These are phyloP conservation scores for Dolichoris vasculosae DNA, from an alignment of 1,140 invertebrate species.

Conservation along the genomic window DNA sequence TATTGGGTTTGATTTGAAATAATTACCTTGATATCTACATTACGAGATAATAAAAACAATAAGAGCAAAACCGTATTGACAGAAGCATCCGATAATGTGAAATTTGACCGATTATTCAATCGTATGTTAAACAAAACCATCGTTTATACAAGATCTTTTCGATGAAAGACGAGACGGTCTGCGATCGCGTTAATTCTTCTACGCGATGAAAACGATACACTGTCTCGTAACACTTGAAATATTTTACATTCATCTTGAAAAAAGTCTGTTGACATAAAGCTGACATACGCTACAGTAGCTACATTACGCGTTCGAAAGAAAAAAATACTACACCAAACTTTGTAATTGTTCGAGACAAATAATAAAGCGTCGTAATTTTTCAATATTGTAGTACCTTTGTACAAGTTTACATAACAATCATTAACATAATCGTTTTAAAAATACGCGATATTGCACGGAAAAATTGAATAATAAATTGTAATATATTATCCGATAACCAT, in stretches of 20 bases:
- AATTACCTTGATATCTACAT: too few species aligned
- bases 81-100: background rate
- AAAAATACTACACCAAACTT: background rate
- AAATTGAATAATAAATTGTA: too few species aligned
- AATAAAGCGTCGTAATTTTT: background rate
- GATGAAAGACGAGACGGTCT: background rate
- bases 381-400: background rate
- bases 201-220: background rate
- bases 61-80: background rate
- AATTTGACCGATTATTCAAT: background rate
- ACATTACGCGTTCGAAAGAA: background rate
- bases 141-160: background rate
- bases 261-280: background rate
- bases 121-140: background rate
- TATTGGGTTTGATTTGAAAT: too few species aligned
- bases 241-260: background rate
- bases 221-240: background rate
- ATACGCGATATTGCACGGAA: background rate
- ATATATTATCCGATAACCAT: background rate
- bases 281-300: background rate
- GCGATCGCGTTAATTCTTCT: conserved; percentile 6
- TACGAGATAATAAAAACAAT: too few species aligned
- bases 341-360: background rate
- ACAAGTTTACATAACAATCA: background rate
- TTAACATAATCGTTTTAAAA: background rate